Evolutionary conservation across 2,797 vertebrate genomes (phyloP).

Genomic region (Neostethus bicornis): DNA sequence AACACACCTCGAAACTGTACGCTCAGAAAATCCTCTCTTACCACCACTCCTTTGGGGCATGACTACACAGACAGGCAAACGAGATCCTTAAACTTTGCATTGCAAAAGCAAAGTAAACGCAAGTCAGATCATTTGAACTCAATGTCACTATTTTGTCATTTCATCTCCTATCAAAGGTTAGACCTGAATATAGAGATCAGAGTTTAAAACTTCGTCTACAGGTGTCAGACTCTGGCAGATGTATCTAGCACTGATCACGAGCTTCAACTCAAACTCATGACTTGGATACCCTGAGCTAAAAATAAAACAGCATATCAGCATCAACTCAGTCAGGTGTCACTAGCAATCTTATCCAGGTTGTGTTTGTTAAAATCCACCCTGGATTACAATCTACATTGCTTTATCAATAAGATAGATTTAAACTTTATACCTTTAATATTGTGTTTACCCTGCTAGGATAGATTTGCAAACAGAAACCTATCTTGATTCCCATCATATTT

Average conservation of each 20-base stretch:
- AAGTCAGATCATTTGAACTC: not conserved
- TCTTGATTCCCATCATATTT: too few species aligned
- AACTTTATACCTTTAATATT: not conserved
- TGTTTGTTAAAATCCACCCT: not conserved
- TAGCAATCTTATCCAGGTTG: constrained; percentile 1
- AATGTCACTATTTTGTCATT: not conserved
- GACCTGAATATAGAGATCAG: not conserved
- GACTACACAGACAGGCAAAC: not conserved
- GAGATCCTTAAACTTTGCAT: constrained; percentile 32
- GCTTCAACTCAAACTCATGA: constrained; percentile 21
- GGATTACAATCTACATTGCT: not conserved
- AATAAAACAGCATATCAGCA: constrained; percentile 26
- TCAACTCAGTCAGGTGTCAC: constrained; percentile 23
- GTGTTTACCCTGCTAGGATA: not conserved
- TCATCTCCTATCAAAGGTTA: constrained; percentile 4
- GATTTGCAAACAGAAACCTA: too few species aligned
- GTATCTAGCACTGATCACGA: constrained; percentile 1
- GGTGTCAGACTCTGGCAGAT: constrained; percentile 13
- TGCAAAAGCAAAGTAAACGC: constrained; percentile 31
- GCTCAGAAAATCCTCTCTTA: constrained; percentile 3
- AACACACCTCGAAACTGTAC: not conserved
- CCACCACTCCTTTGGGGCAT: constrained; percentile 22
- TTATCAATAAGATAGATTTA: not conserved
- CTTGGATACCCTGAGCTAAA: constrained; percentile 13
- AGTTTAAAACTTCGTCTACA: constrained; percentile 24